Base-by-base conservation (phyloP, 2,113 vertebrate species). In the Eulemur macaco region DNA sequence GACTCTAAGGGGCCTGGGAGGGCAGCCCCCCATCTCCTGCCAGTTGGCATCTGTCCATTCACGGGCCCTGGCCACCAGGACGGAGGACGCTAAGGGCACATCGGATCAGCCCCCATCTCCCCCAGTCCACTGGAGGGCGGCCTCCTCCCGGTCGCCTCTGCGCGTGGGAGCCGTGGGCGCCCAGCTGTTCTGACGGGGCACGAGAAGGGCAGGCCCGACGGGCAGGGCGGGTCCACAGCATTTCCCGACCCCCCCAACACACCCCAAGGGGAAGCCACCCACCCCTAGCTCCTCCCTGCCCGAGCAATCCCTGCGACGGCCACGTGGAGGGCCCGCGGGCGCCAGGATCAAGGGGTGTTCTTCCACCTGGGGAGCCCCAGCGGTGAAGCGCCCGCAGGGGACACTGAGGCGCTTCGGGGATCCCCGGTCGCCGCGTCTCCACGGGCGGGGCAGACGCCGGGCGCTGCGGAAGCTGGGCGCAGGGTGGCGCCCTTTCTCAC, bases 111-210 rank as follows among this genome's bases (percentile, higher is more conserved):
- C 56, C 37, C 23, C 23, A 14, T 8, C 29, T 21, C 14, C 31
- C 34, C 14, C 23, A 21, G 29, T 21, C 50, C 29, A 21, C 27
- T 20, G 27, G 20, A 27, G 34, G 17, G 42, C 13, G 4, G 20
- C 45, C 21, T 8, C 21, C 8, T 37, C 39, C 13, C 31, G 23
- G 6, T 17, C 42, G 37, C 18, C 10, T 27, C 63, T 56, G 27
- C 1, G 14, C 3, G 3, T 1, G 7, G 37, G 50, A 31, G 27
- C 34, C 18, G 3, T 37, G 50, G 50, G 18, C 37, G 1, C 15
- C n/a, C 27, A 25, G 90, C 34, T 14, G 34, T 34, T 13, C 50
- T 52, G 58, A 21, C 47, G 8, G 0, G 7, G 45, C 2, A 42
- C 5, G 54, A 34, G 20, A 12, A 6, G 39, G 23, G 37, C 54